Evolutionary conservation across 2,797 vertebrate species (phyloP).

Genomic region (Poliocrania exsul): DNA sequence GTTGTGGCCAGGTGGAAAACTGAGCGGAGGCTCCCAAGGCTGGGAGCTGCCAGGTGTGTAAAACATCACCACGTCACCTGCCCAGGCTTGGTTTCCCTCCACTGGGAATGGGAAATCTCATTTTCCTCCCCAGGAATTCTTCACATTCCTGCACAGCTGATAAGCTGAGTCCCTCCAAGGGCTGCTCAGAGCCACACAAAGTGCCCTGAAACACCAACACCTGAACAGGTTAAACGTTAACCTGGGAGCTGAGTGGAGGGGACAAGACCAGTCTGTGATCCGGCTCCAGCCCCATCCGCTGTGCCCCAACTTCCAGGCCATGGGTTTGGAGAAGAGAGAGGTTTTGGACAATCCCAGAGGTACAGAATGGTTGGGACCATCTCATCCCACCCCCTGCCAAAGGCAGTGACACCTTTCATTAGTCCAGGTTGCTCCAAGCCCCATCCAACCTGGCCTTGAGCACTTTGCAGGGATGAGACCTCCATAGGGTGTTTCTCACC

Average conservation of each 20-base stretch:
- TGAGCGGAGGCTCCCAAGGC: not conserved
- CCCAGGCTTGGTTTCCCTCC: not conserved
- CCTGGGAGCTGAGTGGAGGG: not conserved
- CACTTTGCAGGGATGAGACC: not conserved
- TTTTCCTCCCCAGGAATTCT: not conserved
- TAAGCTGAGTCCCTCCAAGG: not conserved
- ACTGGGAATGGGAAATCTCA: not conserved
- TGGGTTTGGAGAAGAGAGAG: not conserved
- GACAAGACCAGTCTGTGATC: accelerated
- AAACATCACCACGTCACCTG: not conserved
- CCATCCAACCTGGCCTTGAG: not conserved
- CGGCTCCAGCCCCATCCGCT: not conserved
- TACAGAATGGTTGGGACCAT: accelerated
- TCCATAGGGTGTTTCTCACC: not conserved
- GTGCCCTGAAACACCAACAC: not conserved
- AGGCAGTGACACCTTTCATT: not conserved
- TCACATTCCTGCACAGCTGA: accelerated
- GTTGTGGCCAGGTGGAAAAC: conserved; percentile 29
- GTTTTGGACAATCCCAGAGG: not conserved
- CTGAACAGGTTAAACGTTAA: not conserved
- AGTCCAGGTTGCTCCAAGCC: accelerated
- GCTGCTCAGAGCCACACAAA: not conserved
- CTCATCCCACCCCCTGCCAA: accelerated
- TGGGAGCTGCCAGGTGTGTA: not conserved
- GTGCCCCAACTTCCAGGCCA: not conserved